Conservation (phyloP, 2,113 vertebrate species). For the Nannospalax galili region DNA sequence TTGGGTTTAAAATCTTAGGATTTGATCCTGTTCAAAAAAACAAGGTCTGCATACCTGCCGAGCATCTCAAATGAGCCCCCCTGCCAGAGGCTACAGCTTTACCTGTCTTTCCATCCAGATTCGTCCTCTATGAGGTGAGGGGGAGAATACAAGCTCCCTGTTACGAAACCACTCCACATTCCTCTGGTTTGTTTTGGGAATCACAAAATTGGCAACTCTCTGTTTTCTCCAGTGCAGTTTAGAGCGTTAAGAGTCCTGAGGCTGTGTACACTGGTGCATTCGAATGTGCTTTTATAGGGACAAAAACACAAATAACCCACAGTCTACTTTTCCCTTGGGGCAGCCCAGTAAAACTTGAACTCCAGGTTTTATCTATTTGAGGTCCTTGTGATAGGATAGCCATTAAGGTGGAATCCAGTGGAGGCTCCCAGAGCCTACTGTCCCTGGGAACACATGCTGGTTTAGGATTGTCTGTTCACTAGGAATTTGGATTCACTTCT, state of each 20-base stretch:
- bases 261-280: neutral
- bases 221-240: neutral
- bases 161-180: neutral
- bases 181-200: neutral
- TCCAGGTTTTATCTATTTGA: neutral
- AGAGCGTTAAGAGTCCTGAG: neutral
- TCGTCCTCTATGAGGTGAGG: neutral
- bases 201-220: neutral
- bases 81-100: neutral
- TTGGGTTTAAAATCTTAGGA: conserved; percentile 76
- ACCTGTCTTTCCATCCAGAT: neutral
- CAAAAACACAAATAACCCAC: neutral
- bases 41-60: neutral
- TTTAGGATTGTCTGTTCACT: neutral
- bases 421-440: neutral
- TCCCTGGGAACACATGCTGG: neutral
- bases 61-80: conserved; percentile 66
- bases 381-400: neutral
- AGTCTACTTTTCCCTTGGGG: neutral
- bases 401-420: neutral
- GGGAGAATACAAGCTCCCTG: neutral
- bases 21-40: conserved; percentile 71
- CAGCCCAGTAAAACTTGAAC: neutral
- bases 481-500: neutral
- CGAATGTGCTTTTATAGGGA: neutral